These are phyloP conservation scores for Baccha elongata DNA, from an alignment of 2,888 invertebrate species.

Conservation along the genomic window DNA sequence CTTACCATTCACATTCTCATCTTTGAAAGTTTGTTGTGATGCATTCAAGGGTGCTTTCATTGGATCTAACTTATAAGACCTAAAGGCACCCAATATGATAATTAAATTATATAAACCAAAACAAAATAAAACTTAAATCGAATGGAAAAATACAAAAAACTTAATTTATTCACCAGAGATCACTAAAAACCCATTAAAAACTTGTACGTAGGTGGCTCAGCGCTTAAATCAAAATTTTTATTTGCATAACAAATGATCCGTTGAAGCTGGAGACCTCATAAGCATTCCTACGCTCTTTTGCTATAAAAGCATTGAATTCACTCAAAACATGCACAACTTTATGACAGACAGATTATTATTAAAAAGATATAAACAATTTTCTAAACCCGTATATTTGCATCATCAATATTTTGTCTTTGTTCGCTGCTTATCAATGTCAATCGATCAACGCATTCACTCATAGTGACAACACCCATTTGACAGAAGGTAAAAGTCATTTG, in stretches of 20 bases:
- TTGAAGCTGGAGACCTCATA: not conserved
- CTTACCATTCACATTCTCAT: no score
- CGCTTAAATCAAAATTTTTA: not conserved
- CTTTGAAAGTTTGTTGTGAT: no score
- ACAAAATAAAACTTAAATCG: not conserved
- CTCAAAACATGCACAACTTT: not conserved
- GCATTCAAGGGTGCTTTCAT: no score
- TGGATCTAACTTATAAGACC: no score
- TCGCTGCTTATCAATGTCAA: constrained; percentile 48
- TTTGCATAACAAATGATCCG: not conserved
- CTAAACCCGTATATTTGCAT: constrained; percentile 15
- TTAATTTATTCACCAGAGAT: not conserved
- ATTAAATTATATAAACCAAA: not conserved
- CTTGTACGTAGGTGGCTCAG: not conserved
- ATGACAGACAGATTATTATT: constrained; percentile 4
- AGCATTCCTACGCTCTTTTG: not conserved
- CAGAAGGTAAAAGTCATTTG: constrained; percentile 51
- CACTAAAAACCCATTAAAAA: not conserved
- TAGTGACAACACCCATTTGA: constrained; percentile 60
- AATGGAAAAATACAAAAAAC: not conserved
- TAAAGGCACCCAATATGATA: no score
- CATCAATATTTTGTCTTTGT: constrained; percentile 4
- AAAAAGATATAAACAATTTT: constrained; percentile 3
- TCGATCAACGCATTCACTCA: constrained; percentile 65
- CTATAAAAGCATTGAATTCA: not conserved